Conservation (phyloP, 35 echinoderm and acorn worm genomes). For the Apostichopus japonicus region DNA sequence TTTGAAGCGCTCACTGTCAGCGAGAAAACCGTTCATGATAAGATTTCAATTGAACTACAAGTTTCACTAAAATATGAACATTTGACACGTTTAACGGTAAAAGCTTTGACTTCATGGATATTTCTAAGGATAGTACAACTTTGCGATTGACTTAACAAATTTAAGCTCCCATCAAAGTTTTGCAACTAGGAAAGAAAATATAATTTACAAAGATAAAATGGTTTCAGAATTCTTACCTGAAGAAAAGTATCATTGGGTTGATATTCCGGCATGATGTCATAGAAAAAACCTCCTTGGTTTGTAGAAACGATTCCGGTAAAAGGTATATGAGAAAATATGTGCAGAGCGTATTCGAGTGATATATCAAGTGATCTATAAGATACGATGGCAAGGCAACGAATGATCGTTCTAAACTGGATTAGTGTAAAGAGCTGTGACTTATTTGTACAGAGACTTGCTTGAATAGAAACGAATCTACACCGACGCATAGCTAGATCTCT, state of each 20-base stretch:
- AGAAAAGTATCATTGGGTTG: constrained; percentile 45
- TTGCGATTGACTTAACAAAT: not conserved
- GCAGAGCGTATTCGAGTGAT: constrained; percentile 3
- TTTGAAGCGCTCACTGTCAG: no score
- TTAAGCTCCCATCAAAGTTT: no score
- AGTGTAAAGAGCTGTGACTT: constrained; percentile 26
- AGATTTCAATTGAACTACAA: no score
- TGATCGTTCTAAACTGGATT: constrained; percentile 32
- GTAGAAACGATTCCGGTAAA: not conserved
- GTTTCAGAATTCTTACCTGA: constrained; percentile 20
- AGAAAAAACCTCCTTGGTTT: not conserved
- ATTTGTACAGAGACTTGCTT: constrained; percentile 59
- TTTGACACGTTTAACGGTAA: no score
- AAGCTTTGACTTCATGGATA: no score
- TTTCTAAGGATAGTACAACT: no score
- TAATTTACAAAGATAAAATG: not conserved
- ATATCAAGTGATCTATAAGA: not conserved
- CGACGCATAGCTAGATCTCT: not conserved
- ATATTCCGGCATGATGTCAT: constrained; percentile 28
- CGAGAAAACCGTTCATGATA: no score
- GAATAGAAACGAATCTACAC: constrained; percentile 50
- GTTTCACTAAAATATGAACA: not conserved
- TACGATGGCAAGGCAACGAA: not conserved
- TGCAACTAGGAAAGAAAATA: not conserved
- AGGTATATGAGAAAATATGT: not conserved